These are phyloP conservation scores for Hydrotaea cyrtoneurina DNA, from an alignment of 2,888 invertebrate species.

Conservation along the genomic window DNA sequence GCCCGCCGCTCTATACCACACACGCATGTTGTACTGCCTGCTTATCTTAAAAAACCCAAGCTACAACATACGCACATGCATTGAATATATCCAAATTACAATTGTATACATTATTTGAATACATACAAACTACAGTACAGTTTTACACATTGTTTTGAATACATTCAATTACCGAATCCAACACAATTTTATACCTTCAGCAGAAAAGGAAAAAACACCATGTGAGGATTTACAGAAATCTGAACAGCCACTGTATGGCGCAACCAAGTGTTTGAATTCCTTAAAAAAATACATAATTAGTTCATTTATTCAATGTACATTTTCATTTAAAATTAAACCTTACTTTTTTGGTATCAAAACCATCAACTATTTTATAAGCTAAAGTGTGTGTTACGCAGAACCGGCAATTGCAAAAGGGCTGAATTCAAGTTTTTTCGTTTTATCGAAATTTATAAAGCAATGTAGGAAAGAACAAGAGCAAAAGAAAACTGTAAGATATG, in stretches of 20 bases:
- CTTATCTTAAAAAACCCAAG: no score
- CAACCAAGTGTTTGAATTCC: slow-evolving; percentile 2
- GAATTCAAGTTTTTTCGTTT: background rate
- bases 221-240: no score
- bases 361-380: background rate
- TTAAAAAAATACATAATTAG: background rate
- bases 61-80: no score
- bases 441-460: background rate
- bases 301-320: background rate
- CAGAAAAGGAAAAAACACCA: no score
- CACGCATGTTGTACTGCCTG: no score
- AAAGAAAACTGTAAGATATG: background rate
- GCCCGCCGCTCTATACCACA: no score
- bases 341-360: slow-evolving; percentile 15
- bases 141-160: no score
- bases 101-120: no score
- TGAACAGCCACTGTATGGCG: background rate
- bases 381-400: background rate
- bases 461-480: background rate
- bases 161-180: no score
- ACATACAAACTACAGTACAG: no score
- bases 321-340: background rate
- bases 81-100: no score
- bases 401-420: background rate
- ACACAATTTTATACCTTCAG: no score